Evolutionary conservation across 2,888 invertebrate genomes (phyloP).

Genomic region (Apeira syringaria): DNA sequence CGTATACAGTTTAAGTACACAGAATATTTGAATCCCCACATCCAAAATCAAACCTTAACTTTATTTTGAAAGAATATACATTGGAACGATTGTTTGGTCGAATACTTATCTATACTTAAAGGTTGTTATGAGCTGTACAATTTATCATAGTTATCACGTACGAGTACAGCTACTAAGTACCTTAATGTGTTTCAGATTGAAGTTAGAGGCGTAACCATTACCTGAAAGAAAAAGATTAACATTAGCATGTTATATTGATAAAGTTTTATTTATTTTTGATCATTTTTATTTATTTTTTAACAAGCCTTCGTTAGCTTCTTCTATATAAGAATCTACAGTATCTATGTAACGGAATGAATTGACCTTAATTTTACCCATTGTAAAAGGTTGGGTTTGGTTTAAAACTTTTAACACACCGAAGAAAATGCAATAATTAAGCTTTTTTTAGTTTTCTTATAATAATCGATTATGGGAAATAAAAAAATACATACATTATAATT

Average conservation of each 20-base stretch:
- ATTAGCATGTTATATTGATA: constrained; percentile 9
- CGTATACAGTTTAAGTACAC: constrained; percentile 18
- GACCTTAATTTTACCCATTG: too few species aligned
- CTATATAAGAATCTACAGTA: too few species aligned
- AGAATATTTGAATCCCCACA: constrained; percentile 6
- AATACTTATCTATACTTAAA: constrained; percentile 17
- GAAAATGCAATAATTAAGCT: too few species aligned
- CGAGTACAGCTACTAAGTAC: constrained; percentile 22
- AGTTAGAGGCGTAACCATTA: constrained; percentile 36
- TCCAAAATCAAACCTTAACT: constrained; percentile 4
- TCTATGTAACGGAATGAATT: too few species aligned
- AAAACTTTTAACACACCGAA: too few species aligned
- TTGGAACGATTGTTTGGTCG: constrained; percentile 4
- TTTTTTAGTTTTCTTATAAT: too few species aligned
- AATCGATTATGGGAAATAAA: too few species aligned
- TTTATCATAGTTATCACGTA: constrained; percentile 29
- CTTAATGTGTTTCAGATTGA: constrained; percentile 26
- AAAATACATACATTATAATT: too few species aligned
- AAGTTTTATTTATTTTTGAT: too few species aligned
- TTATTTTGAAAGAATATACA: constrained; percentile 7
- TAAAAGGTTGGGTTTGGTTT: too few species aligned
- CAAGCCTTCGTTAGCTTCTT: too few species aligned
- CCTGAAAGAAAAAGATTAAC: constrained; percentile 48
- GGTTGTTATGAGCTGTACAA: constrained; percentile 23
- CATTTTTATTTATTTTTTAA: too few species aligned